Evolutionary conservation across 2,113 vertebrate species (phyloP).

Genomic region (Pimephales promelas): DNA sequence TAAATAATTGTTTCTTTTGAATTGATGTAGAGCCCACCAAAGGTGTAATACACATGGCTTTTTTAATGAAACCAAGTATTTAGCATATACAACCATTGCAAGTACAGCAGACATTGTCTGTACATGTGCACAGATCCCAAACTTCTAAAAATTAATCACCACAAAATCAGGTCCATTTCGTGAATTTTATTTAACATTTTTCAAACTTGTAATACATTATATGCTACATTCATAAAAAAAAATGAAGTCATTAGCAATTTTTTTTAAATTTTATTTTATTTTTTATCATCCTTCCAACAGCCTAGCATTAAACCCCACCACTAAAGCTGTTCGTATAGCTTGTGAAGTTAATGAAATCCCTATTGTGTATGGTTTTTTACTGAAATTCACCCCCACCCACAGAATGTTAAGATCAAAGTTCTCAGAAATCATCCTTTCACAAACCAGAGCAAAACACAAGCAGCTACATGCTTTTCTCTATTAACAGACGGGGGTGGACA

Average conservation of each 20-base stretch:
- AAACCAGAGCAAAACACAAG: slow-evolving; percentile 80
- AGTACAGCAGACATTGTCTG: no score
- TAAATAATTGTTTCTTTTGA: background rate
- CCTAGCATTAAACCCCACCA: slow-evolving; percentile 81
- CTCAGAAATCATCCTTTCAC: slow-evolving; percentile 60
- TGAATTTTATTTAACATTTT: slow-evolving; percentile 84
- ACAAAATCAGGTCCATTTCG: slow-evolving; percentile 64
- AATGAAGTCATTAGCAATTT: slow-evolving; percentile 79
- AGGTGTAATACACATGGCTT: background rate
- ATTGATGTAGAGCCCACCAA: background rate
- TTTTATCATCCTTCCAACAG: slow-evolving; percentile 69
- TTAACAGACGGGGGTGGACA: slow-evolving; percentile 52
- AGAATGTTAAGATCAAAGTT: slow-evolving; percentile 59
- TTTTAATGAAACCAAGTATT: background rate
- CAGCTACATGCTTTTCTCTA: slow-evolving; percentile 78
- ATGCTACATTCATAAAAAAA: slow-evolving; percentile 80
- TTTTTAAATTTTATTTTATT: slow-evolving; percentile 66
- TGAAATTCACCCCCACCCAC: slow-evolving; percentile 68
- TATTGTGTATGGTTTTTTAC: slow-evolving; percentile 64
- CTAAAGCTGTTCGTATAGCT: slow-evolving; percentile 81
- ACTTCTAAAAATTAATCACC: background rate
- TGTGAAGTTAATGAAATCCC: slow-evolving; percentile 82
- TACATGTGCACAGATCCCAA: background rate
- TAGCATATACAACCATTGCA: background rate
- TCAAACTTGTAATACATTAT: slow-evolving; percentile 83